These are phyloP conservation scores for Lycocerus yunnanus DNA, from an alignment of 2,888 invertebrate species.

Conservation along the genomic window DNA sequence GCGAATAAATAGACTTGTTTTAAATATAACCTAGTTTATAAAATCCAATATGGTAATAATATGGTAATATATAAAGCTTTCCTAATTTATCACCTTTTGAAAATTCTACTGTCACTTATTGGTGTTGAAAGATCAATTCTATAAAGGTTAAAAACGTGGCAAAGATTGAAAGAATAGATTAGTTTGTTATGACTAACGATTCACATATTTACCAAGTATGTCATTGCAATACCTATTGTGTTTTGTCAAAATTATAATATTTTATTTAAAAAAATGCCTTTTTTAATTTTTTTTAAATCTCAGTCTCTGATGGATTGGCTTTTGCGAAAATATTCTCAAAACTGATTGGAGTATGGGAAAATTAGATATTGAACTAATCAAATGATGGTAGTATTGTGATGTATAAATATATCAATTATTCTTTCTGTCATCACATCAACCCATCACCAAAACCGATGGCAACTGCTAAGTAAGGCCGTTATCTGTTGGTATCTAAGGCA, in stretches of 20 bases:
- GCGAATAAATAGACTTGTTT: not conserved
- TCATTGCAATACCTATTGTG: not conserved
- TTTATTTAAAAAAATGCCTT: not conserved
- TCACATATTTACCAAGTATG: not conserved
- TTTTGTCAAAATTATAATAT: not conserved
- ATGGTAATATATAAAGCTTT: conserved; percentile 1
- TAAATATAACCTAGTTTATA: conserved; percentile 20
- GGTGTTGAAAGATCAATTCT: not conserved
- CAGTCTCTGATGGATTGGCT: not conserved
- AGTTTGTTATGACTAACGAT: not conserved
- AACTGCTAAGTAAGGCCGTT: conserved; percentile 38
- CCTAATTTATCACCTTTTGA: not conserved
- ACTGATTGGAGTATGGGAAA: not conserved
- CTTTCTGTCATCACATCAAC: conserved; percentile 24
- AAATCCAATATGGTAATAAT: not conserved
- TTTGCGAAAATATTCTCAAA: not conserved
- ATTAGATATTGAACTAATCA: not conserved
- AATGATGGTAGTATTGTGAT: no score
- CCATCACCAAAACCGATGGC: conserved; percentile 25
- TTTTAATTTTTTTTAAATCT: not conserved
- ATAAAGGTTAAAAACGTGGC: not conserved
- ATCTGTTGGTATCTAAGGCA: conserved; percentile 45
- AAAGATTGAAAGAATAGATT: not conserved
- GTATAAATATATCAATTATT: conserved; percentile 22
- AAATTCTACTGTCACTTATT: not conserved